Evolutionary conservation across 2,888 invertebrate species (phyloP), one percentile per base, ranked within the genome.

Genomic region (Adela reaumurella): DNA sequence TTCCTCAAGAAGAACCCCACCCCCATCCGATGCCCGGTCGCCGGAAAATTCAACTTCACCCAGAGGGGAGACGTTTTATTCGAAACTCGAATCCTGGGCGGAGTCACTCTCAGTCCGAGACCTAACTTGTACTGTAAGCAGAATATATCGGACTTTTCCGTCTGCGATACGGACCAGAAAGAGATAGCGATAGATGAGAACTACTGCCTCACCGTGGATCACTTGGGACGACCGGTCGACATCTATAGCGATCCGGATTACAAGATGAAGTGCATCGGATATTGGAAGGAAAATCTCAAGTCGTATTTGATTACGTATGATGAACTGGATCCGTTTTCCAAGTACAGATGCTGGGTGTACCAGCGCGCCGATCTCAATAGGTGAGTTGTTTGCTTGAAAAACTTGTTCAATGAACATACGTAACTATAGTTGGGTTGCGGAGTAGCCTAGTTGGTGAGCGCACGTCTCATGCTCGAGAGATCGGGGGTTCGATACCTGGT

Each of bases 331-430:
- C 94, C 97, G 0, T 90, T 94, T 61, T 95, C 95, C 2, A 93
- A 90, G 66, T 98, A 96, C 67, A 87, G 97, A 59, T 98, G 97
- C 67, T 98, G 97, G 97, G 96, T 97, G 43, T 97, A 97, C 70
- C 97, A 97, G 68, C 83, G 97, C 60, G 89, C 94, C 46, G 97
- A 97, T 82, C 83, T 97, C 56, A 96, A 96, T 63, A 65, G 88
- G 97, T 59, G 77, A 88, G 14, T 86, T 24, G n/a, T n/a, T n/a
- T n/a, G n/a, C n/a, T n/a, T n/a, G n/a, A n/a, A n/a, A n/a, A n/a
- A n/a, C n/a, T n/a, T n/a, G n/a, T n/a, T n/a, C n/a, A n/a, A n/a
- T n/a, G n/a, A n/a, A n/a, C n/a, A n/a, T n/a, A n/a, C n/a, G n/a
- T n/a, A n/a, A n/a, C n/a, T n/a, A n/a, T n/a, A n/a, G n/a, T n/a